A percentile compares a stretch with the other conserved stretches of the same genome.
Evolutionary conservation across 1,140 invertebrate species (phyloP).

Genomic region (Epicauta chinensis): DNA sequence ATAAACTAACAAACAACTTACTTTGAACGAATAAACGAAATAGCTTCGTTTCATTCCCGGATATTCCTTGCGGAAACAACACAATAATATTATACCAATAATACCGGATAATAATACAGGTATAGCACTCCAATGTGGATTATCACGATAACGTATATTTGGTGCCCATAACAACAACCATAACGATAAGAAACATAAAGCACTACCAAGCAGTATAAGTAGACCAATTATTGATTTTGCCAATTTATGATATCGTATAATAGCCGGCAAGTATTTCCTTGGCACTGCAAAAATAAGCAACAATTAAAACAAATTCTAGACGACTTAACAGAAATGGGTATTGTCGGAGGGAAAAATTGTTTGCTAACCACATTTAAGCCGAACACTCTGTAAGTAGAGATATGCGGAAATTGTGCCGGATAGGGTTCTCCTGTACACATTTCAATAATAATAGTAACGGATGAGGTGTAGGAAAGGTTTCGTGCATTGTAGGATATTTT

Average conservation of each 20-base stretch:
- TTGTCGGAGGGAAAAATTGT: too few species aligned
- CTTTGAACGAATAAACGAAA: slow-evolving; percentile 42
- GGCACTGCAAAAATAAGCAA: slow-evolving; percentile 38
- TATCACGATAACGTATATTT: slow-evolving; percentile 50
- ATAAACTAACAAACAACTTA: slow-evolving; percentile 22
- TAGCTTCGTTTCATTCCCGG: slow-evolving; percentile 39
- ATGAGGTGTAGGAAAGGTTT: too few species aligned
- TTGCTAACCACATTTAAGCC: not conserved
- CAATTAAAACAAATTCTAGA: slow-evolving; percentile 2
- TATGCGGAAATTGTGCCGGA: slow-evolving; percentile 2
- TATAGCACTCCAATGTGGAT: slow-evolving; percentile 59
- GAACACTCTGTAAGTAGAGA: not conserved
- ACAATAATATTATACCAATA: slow-evolving; percentile 42
- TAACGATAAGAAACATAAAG: slow-evolving; percentile 48
- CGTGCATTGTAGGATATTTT: too few species aligned
- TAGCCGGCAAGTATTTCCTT: slow-evolving; percentile 29
- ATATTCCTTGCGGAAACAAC: slow-evolving; percentile 44
- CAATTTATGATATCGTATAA: slow-evolving; percentile 48
- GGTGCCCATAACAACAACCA: slow-evolving; percentile 57
- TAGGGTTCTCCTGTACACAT: not conserved
- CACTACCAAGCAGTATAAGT: slow-evolving; percentile 50
- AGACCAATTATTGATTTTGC: slow-evolving; percentile 51
- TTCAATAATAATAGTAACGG: too few species aligned
- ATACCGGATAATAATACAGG: slow-evolving; percentile 49
- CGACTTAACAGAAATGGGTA: too few species aligned